Conservation (phyloP, 2,797 vertebrate species). For the Gila robusta region DNA sequence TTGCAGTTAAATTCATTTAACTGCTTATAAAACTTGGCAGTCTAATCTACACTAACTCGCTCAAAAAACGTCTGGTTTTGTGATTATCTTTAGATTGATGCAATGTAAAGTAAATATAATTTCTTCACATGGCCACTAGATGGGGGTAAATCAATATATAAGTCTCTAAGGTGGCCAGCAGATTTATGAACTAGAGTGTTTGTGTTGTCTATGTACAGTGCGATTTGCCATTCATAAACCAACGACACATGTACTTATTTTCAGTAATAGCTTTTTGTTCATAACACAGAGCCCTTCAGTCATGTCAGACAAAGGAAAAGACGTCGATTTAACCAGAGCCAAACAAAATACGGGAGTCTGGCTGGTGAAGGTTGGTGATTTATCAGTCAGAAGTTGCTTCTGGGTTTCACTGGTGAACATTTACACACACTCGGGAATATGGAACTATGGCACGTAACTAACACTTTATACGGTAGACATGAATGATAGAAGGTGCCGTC, state of each 20-base stretch:
- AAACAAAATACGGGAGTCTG: constrained; percentile 75
- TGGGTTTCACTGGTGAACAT: neutral
- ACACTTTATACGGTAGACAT: neutral
- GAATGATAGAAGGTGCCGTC: neutral
- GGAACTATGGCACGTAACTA: neutral
- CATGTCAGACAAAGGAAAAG: constrained; percentile 69
- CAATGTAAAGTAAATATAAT: neutral
- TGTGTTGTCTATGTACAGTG: too few relatives aligned
- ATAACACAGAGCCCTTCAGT: neutral
- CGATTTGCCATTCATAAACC: neutral
- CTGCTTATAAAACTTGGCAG: neutral
- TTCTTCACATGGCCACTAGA: constrained; percentile 48
- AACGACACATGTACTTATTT: neutral
- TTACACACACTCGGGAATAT: neutral
- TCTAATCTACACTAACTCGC: neutral
- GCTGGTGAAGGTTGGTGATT: constrained; percentile 79
- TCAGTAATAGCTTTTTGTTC: neutral
- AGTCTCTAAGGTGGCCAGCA: neutral
- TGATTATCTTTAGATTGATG: neutral
- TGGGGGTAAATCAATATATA: constrained; percentile 43
- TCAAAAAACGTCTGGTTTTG: neutral
- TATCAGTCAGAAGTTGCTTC: neutral
- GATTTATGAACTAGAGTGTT: neutral
- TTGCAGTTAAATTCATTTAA: neutral
- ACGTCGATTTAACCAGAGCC: constrained; percentile 74